Evolutionary conservation across 2,797 vertebrate species (phyloP), one percentile per base, ranked within the genome.

Genomic region (Pangasius larnaudii): DNA sequence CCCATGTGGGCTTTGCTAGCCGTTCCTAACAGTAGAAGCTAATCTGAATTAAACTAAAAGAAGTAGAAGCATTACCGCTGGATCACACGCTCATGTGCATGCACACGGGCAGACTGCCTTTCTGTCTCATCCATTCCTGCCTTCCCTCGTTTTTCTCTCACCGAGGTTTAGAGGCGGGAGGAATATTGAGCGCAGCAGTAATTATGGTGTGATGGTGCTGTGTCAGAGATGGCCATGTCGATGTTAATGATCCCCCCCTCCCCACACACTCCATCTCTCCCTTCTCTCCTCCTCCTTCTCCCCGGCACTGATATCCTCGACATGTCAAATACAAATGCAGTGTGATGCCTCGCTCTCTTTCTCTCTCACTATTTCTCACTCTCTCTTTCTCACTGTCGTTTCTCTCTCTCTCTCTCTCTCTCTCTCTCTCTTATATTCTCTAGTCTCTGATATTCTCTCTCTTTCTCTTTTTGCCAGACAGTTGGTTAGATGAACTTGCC

Each of bases 191-290:
- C 59, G 63, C 75, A 65, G 85, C 90, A 89, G 87, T 91, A 91
- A 91, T 92, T 90, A 90, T 90, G 87, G 88, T 90, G 88, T 88
- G 87, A 90, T 90, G 90, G 90, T 90, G 89, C 88, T 33, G 53
- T 91, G 87, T 91, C 89, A 92, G 86, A 89, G 86, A 90, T 84
- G 71, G 84, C 71, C 86, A 87, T 91, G 90, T 92, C 80, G 58
- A 91, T 92, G 91, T 86, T 90, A 92, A 92, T 92, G 89, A 92
- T 90, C 79, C 84, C 86, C 86, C 85, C 85, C 86, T 90, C 87
- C 88, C 4, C 82, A 6, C 18, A 53, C 63, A 36, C 82, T 84
- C 87, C 79, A 16, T 61, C 58, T 42, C 33, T 89, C 56, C 59
- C 89, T 10, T 88, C 85, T 78, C 74, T 56, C 46, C 42, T 63